A percentile compares a stretch with the other conserved stretches of the same genome.
These are phyloP conservation scores for Telmatherina bonti DNA, from an alignment of 2,797 vertebrate species.

Conservation along the genomic window DNA sequence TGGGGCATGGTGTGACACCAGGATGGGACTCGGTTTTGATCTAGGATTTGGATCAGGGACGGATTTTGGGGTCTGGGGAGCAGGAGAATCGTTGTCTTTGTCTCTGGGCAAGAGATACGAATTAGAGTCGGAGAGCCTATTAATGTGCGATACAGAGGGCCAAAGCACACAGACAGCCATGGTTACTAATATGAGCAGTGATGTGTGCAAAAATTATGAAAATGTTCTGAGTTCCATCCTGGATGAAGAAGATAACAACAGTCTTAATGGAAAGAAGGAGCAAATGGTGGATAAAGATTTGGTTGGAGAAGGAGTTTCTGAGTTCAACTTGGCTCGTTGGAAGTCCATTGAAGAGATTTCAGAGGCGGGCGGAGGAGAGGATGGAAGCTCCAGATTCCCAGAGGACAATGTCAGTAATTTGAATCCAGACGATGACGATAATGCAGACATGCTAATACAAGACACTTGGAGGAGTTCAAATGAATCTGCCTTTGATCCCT, in stretches of 20 bases:
- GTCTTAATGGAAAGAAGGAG: conserved; percentile 64
- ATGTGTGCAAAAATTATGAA: conserved; percentile 54
- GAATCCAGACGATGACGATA: conserved; percentile 70
- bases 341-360: conserved; percentile 85
- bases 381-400: conserved; percentile 72
- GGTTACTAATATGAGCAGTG: conserved; percentile 63
- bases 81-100: conserved; percentile 75
- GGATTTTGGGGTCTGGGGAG: conserved; percentile 75
- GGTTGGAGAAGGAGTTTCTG: conserved; percentile 57
- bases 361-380: conserved; percentile 83
- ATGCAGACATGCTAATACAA: conserved; percentile 58
- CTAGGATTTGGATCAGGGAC: conserved; percentile 53
- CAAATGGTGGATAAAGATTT: conserved; percentile 67
- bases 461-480: conserved; percentile 71
- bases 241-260: conserved; percentile 82
- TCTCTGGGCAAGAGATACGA: conserved; percentile 77
- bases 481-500: conserved; percentile 58
- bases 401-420: conserved; percentile 83
- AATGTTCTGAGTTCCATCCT: conserved; percentile 65
- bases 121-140: conserved; percentile 79
- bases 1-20: conserved; percentile 70
- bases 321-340: conserved; percentile 81
- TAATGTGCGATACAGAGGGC: conserved; percentile 78
- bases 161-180: conserved; percentile 66
- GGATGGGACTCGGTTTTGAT: conserved; percentile 56